Evolutionary conservation across 2,113 vertebrate genomes (phyloP), one percentile per base, ranked within the genome.

Genomic region (Pedetes capensis): DNA sequence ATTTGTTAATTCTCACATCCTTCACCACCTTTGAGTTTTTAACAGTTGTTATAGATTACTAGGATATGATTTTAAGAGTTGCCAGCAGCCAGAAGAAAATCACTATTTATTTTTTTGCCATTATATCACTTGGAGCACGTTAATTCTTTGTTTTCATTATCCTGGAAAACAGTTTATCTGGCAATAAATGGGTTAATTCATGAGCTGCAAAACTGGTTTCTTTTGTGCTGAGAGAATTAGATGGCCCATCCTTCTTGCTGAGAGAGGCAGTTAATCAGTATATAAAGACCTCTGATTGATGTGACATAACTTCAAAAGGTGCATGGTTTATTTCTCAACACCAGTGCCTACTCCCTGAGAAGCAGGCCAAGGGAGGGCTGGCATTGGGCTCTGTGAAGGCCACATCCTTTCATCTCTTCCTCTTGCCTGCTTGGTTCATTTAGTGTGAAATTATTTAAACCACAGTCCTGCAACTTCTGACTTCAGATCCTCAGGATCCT

Each of bases 201-300:
- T 0, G 4, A 94, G 94, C 69, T 87, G 78, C 75, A 90, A 90
- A 95, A 94, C 96, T 96, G 86, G 95, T 97, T 94, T 96, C 81
- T 69, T 87, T 90, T 76, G 32, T 96, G 55, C 82, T 69, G 53
- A 83, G 74, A 91, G 61, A 78, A 59, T 66, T 63, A 61, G 63
- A 16, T 68, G 49, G 55, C 71, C 97, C 94, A 96, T 74, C 78
- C 37, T 93, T 91, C 51, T 82, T 82, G 74, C 71, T 91, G 86
- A 96, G 79, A 96, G 93, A 97, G 92, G 66, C 64, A 93, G 86
- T 83, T 96, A 92, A 97, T 91, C 80, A 88, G 91, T 89, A 72
- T 93, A 95, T 87, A 87, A 39, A 98, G 85, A 92, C 87, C 37
- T 37, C 27, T 94, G 81, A 93, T n/a, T 96, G 92, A 95, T 91